phyloP scores from a whole-genome alignment of 2,888 invertebrate genomes.

The Drosophila atripex region DNA sequence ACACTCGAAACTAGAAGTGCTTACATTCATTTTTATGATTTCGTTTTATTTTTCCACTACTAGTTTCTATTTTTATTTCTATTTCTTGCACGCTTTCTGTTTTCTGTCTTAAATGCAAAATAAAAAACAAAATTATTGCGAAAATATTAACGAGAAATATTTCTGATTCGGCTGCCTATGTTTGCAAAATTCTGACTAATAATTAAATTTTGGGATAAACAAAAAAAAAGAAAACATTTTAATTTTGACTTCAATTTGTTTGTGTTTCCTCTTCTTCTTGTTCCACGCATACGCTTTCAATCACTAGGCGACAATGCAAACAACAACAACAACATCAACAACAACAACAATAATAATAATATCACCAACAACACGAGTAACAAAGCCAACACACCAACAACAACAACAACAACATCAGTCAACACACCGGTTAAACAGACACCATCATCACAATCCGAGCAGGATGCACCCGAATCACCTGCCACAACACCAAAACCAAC shows the following conservation, averaged over 20 bases:
- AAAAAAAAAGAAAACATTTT: conserved; percentile 52
- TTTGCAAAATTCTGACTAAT: conserved; percentile 42
- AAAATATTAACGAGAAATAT: conserved; percentile 13
- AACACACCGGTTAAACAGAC: conserved; percentile 70
- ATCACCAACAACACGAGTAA: conserved; percentile 57
- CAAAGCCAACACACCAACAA: conserved; percentile 63
- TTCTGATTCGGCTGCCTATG: conserved; percentile 69
- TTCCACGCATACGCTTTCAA: conserved; percentile 76
- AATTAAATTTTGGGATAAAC: conserved; percentile 15
- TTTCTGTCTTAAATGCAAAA: conserved; percentile 23
- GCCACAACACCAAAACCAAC: conserved; percentile 60
- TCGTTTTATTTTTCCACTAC: conserved; percentile 19
- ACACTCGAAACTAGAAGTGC: conserved; percentile 57
- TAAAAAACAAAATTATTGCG: conserved; percentile 16
- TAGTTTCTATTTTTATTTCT: conserved; percentile 46
- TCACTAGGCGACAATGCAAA: conserved; percentile 74
- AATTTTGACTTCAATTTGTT: conserved; percentile 76
- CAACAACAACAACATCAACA: conserved; percentile 57
- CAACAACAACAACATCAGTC: conserved; percentile 46
- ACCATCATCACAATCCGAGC: conserved; percentile 43
- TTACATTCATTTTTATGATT: conserved; percentile 47
- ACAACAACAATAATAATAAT: conserved; percentile 48
- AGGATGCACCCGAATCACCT: conserved; percentile 58
- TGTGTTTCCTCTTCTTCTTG: conserved; percentile 73
- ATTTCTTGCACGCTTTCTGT: conserved; percentile 31